Conservation (phyloP, 2,888 invertebrate genomes). For the Branchellion lobata region DNA sequence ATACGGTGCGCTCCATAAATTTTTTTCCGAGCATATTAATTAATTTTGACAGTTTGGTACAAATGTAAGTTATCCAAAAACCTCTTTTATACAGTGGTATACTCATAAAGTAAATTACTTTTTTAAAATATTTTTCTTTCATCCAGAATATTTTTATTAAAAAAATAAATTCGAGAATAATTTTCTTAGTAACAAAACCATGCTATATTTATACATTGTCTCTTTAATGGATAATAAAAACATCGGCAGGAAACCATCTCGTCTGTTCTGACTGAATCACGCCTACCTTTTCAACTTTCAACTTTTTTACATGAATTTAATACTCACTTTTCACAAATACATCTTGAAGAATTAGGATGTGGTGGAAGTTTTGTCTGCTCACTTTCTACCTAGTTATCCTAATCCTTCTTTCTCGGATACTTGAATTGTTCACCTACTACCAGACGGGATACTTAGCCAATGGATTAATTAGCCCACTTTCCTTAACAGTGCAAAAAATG, state of each 20-base stretch:
- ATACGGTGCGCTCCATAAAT: background rate
- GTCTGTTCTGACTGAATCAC: too few species aligned
- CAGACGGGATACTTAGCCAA: constrained; percentile 59
- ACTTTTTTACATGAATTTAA: background rate
- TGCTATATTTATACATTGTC: background rate
- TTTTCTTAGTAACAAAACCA: background rate
- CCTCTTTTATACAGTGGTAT: constrained; percentile 1
- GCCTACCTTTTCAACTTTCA: background rate
- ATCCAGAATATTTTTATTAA: too few species aligned
- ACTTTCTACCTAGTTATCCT: constrained; percentile 59
- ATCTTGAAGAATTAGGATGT: constrained; percentile 53
- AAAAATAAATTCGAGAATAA: too few species aligned
- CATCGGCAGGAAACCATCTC: too few species aligned
- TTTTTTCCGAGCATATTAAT: background rate
- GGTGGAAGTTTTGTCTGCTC: constrained; percentile 60
- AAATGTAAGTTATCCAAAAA: constrained; percentile 18
- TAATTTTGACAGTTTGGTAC: constrained; percentile 2
- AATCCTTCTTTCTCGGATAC: constrained; percentile 60
- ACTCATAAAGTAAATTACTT: too few species aligned
- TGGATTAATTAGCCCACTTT: constrained; percentile 61
- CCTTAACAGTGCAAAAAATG: constrained; percentile 61
- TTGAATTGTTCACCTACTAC: constrained; percentile 61
- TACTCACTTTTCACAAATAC: background rate
- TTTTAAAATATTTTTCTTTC: background rate
- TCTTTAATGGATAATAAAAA: background rate